These are phyloP conservation scores for Priocnemis perturbator DNA, from an alignment of 2,888 invertebrate species.

Conservation along the genomic window DNA sequence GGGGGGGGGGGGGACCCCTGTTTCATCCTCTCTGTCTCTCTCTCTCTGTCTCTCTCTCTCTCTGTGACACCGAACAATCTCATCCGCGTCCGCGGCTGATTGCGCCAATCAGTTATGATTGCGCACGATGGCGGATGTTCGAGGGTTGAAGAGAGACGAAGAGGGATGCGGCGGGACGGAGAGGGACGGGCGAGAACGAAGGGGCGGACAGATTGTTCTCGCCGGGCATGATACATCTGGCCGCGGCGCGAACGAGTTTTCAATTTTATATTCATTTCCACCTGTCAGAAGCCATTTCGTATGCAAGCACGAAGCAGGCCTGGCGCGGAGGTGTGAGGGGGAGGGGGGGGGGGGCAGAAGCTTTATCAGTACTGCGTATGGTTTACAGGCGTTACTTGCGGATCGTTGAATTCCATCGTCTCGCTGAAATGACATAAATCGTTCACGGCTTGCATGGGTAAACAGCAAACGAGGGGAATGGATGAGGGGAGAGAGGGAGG, in stretches of 20 bases:
- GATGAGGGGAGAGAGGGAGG: too few relatives aligned
- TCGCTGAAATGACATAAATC: too few relatives aligned
- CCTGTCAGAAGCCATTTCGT: conserved; percentile 26
- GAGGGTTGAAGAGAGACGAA: neutral
- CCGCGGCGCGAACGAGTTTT: conserved; percentile 28
- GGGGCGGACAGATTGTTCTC: too few relatives aligned
- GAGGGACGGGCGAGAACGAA: neutral
- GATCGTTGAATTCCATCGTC: too few relatives aligned
- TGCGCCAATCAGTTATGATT: conserved; percentile 42
- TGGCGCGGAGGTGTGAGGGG: neutral
- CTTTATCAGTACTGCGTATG: too few relatives aligned
- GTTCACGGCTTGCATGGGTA: too few relatives aligned
- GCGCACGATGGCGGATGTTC: conserved; percentile 11
- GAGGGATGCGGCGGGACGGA: neutral
- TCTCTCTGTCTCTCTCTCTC: too few relatives aligned
- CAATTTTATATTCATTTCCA: conserved; percentile 34
- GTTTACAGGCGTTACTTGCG: too few relatives aligned
- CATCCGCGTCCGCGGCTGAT: conserved; percentile 31
- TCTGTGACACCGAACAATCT: conserved; percentile 21
- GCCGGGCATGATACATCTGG: too few relatives aligned
- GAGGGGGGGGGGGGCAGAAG: conserved; percentile 1
- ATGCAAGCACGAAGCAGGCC: conserved; percentile 6
- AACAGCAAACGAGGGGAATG: too few relatives aligned
- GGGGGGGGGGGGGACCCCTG: too few relatives aligned
- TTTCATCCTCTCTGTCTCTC: too few relatives aligned